Evolutionary conservation across 2,888 invertebrate species (phyloP).

Genomic region (Conops quadrifasciatus): DNA sequence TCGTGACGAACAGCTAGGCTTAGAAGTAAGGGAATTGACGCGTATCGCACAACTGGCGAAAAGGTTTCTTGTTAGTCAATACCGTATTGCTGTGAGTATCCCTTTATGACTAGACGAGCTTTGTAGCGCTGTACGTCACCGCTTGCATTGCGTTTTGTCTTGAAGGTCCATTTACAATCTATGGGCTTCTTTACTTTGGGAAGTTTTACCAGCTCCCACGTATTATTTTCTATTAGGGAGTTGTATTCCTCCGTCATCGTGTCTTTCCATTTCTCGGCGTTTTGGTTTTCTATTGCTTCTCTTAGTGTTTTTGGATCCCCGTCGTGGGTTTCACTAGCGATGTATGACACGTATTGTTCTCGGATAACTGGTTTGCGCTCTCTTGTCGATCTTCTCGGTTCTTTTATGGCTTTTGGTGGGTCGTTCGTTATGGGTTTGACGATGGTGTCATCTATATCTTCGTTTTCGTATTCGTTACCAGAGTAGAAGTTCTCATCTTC

Average conservation of each 20-base stretch:
- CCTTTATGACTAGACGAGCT: neutral
- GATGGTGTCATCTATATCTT: no score
- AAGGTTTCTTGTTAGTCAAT: neutral
- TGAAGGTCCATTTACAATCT: neutral
- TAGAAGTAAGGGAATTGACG: neutral
- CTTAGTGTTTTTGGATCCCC: no score
- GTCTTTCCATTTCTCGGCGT: no score
- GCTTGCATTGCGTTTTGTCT: no score
- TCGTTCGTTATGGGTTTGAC: no score
- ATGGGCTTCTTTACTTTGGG: neutral
- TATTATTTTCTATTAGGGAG: no score
- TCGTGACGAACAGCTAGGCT: neutral
- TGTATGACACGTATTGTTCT: neutral
- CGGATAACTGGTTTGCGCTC: neutral
- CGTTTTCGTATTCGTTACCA: neutral
- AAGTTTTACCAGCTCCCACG: neutral
- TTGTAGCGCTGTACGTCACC: conserved; percentile 5
- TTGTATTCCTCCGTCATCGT: no score
- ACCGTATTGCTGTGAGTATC: neutral
- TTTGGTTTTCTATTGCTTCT: neutral
- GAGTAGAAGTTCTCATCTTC: conserved; percentile 3
- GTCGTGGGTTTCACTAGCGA: no score
- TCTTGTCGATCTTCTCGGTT: conserved; percentile 6
- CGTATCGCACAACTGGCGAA: neutral
- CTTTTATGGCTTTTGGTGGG: neutral